These are phyloP conservation scores for Clarias macrocephalus DNA, from an alignment of 2,113 vertebrate genomes.

Conservation along the genomic window DNA sequence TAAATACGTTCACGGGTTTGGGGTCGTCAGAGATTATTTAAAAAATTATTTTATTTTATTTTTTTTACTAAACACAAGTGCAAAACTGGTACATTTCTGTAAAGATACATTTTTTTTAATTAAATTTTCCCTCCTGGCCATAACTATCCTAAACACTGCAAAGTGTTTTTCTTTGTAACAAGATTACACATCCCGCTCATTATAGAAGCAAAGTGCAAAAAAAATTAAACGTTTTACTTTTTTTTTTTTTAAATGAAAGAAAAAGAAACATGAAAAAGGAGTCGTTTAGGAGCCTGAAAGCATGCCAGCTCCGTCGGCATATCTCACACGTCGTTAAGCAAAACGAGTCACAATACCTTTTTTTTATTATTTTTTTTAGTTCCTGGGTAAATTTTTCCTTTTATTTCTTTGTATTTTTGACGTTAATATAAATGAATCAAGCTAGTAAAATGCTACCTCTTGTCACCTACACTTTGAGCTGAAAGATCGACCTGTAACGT, in stretches of 20 bases:
- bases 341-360: constrained; percentile 81
- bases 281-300: constrained; percentile 82
- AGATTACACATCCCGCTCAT: constrained; percentile 91
- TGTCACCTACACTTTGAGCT: constrained; percentile 81
- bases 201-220: constrained; percentile 98
- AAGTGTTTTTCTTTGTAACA: constrained; percentile 75
- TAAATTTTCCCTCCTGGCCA: constrained; percentile 57
- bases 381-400: constrained; percentile 57
- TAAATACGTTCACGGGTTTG: too few species aligned
- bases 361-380: constrained; percentile 46
- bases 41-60: not conserved
- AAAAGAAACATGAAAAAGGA: constrained; percentile 61
- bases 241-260: constrained; percentile 55
- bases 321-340: constrained; percentile 89
- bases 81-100: constrained; percentile 61
- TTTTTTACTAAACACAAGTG: constrained; percentile 63
- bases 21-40: constrained; percentile 43
- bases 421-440: constrained; percentile 91
- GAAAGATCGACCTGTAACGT: constrained; percentile 85
- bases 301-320: constrained; percentile 91
- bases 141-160: constrained; percentile 61
- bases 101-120: constrained; percentile 57
- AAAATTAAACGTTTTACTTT: constrained; percentile 82
- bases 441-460: constrained; percentile 90
- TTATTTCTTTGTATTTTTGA: constrained; percentile 75